A percentile compares a stretch with the other conserved stretches of the same genome.
Conservation (phyloP, 1,140 invertebrate species). For the Pygmarrhopalites habei region DNA sequence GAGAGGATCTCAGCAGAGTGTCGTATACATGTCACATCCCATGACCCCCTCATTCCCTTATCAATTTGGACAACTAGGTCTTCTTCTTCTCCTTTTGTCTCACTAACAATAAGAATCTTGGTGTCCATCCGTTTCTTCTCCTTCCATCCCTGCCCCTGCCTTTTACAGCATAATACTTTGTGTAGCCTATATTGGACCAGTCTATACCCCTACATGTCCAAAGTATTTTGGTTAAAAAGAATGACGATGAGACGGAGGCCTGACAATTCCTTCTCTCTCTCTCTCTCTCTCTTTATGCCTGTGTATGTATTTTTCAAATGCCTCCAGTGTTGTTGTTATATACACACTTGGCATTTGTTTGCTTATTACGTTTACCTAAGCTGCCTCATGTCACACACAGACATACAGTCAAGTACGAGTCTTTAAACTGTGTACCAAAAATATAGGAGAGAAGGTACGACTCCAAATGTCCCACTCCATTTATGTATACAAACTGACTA, state of each 20-base stretch:
- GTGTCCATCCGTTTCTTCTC: neutral
- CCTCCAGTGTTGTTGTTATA: too few species aligned
- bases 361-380: too few species aligned
- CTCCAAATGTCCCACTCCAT: too few species aligned
- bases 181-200: neutral
- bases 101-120: neutral
- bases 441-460: too few species aligned
- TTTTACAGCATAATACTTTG: neutral
- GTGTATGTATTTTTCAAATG: neutral
- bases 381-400: too few species aligned
- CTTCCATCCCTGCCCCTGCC: neutral
- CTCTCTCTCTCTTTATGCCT: neutral
- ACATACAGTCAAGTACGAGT: too few species aligned
- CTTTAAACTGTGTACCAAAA: too few species aligned
- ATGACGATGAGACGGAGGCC: neutral
- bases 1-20: too few species aligned
- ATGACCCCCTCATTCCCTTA: constrained; percentile 5
- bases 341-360: too few species aligned
- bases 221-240: neutral
- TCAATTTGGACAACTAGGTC: constrained; percentile 1
- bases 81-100: constrained; percentile 8
- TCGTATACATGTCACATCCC: constrained; percentile 24
- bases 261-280: neutral
- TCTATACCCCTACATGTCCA: neutral
- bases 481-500: too few species aligned